A percentile compares a stretch with the other conserved stretches of the same genome.
Conservation (phyloP, 2,113 vertebrate genomes). For the Nymphicus hollandicus region DNA sequence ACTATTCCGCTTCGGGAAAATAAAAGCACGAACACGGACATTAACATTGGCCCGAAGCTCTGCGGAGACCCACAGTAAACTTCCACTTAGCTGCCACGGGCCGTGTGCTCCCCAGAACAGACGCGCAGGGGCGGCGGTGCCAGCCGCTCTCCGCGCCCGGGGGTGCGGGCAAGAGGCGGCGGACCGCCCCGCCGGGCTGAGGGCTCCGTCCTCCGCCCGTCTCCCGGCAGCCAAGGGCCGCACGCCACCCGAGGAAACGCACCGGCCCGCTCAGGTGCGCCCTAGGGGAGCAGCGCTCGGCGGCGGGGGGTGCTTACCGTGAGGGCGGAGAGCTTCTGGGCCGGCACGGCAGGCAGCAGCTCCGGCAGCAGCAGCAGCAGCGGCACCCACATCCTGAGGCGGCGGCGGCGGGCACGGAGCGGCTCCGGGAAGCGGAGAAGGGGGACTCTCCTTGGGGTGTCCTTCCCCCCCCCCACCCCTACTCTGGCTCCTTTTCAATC, state of each 20-base stretch:
- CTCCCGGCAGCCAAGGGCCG: too few species aligned
- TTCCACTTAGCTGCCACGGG: background rate
- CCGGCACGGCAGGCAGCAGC: slow-evolving; percentile 59
- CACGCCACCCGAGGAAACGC: background rate
- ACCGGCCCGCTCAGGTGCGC: background rate
- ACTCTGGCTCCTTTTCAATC: background rate
- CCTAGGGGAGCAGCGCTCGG: background rate
- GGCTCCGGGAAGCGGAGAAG: background rate
- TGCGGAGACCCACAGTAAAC: background rate
- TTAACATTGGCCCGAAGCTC: background rate
- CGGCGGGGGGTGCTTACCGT: slow-evolving; percentile 64
- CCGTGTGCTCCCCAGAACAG: background rate
- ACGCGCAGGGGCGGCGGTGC: background rate
- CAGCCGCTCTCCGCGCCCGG: background rate
- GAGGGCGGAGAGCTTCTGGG: slow-evolving; percentile 76
- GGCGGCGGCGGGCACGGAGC: background rate
- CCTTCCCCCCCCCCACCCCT: background rate
- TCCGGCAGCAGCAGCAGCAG: slow-evolving; percentile 62
- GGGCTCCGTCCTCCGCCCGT: background rate
- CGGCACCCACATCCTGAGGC: slow-evolving; percentile 66
- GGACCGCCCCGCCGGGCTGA: background rate
- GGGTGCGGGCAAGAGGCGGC: background rate
- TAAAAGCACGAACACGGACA: background rate
- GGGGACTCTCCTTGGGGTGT: background rate
- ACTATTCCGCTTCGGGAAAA: background rate